Conservation (phyloP, 64 coral and sea anemone genomes). For the Montipora cactus region DNA sequence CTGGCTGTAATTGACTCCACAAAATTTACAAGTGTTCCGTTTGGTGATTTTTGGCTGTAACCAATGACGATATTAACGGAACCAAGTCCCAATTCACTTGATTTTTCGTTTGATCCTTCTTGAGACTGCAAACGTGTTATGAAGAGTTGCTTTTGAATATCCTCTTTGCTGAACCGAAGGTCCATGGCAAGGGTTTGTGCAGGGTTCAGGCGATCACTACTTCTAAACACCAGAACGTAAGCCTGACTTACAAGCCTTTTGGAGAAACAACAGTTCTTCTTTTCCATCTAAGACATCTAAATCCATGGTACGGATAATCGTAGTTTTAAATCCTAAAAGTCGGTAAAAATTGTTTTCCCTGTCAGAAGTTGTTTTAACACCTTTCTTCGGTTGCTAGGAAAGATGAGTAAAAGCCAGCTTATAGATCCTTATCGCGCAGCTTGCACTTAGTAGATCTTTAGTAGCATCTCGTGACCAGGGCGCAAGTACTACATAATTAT, state of each 20-base stretch:
- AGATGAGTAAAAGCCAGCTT: neutral
- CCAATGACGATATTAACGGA: slow-evolving; percentile 2
- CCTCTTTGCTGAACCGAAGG: neutral
- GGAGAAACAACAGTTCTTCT: slow-evolving; percentile 8
- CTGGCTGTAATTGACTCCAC: neutral
- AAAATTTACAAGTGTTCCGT: neutral
- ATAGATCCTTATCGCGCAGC: neutral
- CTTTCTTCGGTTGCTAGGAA: neutral
- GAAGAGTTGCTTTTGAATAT: neutral
- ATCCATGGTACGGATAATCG: slow-evolving; percentile 14
- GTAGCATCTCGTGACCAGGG: neutral
- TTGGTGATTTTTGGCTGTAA: slow-evolving; percentile 9
- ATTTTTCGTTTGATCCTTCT: neutral
- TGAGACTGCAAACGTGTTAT: neutral
- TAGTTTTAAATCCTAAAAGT: neutral
- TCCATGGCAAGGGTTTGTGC: slow-evolving; percentile 5
- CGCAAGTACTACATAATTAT: neutral
- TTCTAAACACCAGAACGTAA: slow-evolving; percentile 6
- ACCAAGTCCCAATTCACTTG: slow-evolving; percentile 6
- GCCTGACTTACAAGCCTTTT: slow-evolving; percentile 14
- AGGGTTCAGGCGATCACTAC: neutral
- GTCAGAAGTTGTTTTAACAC: neutral
- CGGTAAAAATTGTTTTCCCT: neutral
- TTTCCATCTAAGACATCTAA: slow-evolving; percentile 5
- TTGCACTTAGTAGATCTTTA: neutral